Evolutionary conservation across 2,797 vertebrate species (phyloP).

Genomic region (Distichodus sexfasciatus): DNA sequence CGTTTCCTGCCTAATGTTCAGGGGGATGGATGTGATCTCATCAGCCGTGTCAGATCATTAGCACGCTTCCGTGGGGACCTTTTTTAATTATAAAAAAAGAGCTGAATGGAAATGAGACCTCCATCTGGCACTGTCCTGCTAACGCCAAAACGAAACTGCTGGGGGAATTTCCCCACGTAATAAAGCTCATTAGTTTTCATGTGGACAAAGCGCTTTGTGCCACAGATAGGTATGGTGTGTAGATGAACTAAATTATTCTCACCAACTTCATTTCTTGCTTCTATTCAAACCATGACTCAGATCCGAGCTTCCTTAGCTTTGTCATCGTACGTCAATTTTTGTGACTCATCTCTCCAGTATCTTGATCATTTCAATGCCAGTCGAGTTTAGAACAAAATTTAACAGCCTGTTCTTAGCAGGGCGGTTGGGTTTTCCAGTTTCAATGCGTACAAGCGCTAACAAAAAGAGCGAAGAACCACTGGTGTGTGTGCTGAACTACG

Average conservation of each 20-base stretch:
- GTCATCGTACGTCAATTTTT: conserved; percentile 27
- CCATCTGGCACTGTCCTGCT: conserved; percentile 42
- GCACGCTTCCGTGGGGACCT: conserved; percentile 23
- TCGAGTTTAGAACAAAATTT: conserved; percentile 19
- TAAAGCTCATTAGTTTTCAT: conserved; percentile 50
- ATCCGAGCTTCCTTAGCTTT: conserved; percentile 27
- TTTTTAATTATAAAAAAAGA: too few relatives aligned
- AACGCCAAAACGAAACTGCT: conserved; percentile 34
- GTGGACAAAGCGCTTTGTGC: not conserved
- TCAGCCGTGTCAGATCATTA: conserved; percentile 40
- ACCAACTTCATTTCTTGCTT: conserved; percentile 22
- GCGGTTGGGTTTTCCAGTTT: not conserved
- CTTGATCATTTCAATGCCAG: not conserved
- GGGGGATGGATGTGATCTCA: conserved; percentile 31
- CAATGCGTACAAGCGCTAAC: not conserved
- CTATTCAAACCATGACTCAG: conserved; percentile 16
- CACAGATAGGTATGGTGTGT: conserved; percentile 7
- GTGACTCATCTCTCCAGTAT: not conserved
- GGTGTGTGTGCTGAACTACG: not conserved
- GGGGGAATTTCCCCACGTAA: conserved; percentile 41
- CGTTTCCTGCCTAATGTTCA: conserved; percentile 21
- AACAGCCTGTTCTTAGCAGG: conserved; percentile 31
- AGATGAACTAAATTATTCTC: conserved; percentile 27
- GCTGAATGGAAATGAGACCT: conserved; percentile 44
- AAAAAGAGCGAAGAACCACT: not conserved